A percentile compares a stretch with the other conserved stretches of the same genome.
phyloP scores from a whole-genome alignment of 1,140 invertebrate species.

The Heliconius himera region DNA sequence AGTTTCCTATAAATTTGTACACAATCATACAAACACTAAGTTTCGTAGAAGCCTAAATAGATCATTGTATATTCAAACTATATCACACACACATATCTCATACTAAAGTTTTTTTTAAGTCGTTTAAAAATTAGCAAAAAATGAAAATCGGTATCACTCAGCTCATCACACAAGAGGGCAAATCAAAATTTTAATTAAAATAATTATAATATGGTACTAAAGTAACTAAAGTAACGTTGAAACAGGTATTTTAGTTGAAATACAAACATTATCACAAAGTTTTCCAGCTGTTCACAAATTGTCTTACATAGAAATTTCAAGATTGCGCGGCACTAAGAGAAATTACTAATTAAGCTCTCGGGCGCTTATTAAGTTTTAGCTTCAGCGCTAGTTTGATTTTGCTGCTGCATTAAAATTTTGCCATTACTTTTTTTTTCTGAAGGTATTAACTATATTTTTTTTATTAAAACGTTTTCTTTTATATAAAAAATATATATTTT shows the following conservation, averaged over 20 bases:
- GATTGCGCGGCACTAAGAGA: conserved; percentile 9
- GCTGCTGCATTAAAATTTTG: conserved; percentile 7
- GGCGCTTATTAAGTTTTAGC: conserved; percentile 26
- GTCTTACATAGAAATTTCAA: conserved; percentile 11
- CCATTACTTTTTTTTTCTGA: neutral
- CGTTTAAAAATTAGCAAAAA: too few species aligned
- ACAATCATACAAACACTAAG: too few species aligned
- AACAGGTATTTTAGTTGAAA: neutral
- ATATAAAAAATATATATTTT: too few species aligned
- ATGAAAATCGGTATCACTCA: too few species aligned
- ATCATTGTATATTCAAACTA: too few species aligned
- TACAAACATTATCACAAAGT: conserved; percentile 2
- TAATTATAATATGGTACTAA: neutral
- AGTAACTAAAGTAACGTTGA: neutral
- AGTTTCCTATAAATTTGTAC: too few species aligned
- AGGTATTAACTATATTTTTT: neutral
- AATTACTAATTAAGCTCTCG: conserved; percentile 26
- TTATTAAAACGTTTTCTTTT: neutral
- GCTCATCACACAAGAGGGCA: too few species aligned
- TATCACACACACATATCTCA: too few species aligned
- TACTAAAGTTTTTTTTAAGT: too few species aligned
- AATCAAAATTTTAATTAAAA: too few species aligned
- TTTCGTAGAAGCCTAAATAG: too few species aligned
- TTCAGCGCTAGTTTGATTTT: conserved; percentile 27
- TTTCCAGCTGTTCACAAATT: conserved; percentile 11